A percentile compares a stretch with the other conserved stretches of the same genome.
These are phyloP conservation scores for Pocillopora verrucosa DNA, from an alignment of 64 coral and sea anemone genomes.

Conservation along the genomic window DNA sequence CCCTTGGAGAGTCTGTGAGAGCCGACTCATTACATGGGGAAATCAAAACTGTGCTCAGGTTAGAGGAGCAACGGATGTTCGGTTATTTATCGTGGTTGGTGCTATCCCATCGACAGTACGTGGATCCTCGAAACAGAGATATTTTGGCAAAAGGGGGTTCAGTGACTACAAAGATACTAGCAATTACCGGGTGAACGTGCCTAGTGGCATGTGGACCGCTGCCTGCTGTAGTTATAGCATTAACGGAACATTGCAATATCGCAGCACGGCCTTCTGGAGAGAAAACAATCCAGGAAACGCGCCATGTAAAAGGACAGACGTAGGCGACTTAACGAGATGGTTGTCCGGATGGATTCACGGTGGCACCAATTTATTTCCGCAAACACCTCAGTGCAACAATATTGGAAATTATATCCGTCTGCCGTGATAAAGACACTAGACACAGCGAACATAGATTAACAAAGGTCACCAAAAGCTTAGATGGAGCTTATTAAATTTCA, in stretches of 20 bases:
- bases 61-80: background rate
- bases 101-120: background rate
- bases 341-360: background rate
- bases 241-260: background rate
- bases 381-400: too few species aligned
- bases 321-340: too few species aligned
- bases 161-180: background rate
- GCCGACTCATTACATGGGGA: background rate
- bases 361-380: too few species aligned
- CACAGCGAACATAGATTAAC: too few species aligned
- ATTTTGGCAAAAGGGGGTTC: conserved; percentile 7
- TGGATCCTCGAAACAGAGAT: background rate
- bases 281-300: too few species aligned
- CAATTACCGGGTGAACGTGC: conserved; percentile 8
- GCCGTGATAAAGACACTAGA: too few species aligned
- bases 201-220: conserved; percentile 16
- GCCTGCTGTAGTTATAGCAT: conserved; percentile 23
- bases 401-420: too few species aligned
- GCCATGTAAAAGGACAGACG: too few species aligned
- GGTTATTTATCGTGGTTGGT: conserved; percentile 21
- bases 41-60: background rate
- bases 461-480: too few species aligned
- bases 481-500: too few species aligned
- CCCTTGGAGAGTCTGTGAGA: background rate
- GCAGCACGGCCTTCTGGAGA: too few species aligned